A percentile compares a stretch with the other conserved stretches of the same genome.
These are phyloP conservation scores for Vultur gryphus DNA, from an alignment of 2,797 vertebrate species.

Conservation along the genomic window DNA sequence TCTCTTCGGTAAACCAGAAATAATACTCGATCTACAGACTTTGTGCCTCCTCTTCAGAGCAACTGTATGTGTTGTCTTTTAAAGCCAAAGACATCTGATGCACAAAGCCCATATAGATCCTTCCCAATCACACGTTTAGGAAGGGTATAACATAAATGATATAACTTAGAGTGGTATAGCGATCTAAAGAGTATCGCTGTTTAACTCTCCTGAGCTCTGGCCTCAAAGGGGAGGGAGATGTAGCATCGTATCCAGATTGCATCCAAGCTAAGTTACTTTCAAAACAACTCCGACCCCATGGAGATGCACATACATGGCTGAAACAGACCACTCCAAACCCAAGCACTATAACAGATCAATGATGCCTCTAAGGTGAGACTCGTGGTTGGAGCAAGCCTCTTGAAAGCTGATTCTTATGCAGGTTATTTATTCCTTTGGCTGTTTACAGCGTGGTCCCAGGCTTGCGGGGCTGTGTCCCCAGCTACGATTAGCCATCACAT, in stretches of 20 bases:
- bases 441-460: neutral
- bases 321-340: neutral
- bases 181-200: neutral
- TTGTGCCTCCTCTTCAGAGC: neutral
- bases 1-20: constrained; percentile 9
- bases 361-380: neutral
- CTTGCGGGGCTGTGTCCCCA: neutral
- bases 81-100: neutral
- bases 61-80: neutral
- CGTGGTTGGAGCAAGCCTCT: neutral
- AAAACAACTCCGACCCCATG: neutral
- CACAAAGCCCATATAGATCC: neutral
- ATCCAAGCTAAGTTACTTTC: neutral
- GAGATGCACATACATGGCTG: neutral
- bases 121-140: neutral
- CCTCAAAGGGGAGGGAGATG: neutral
- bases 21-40: neutral
- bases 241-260: neutral
- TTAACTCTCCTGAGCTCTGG: neutral
- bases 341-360: accelerated
- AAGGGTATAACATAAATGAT: neutral
- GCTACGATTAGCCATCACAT: neutral
- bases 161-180: neutral
- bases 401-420: neutral
- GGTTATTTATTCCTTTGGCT: neutral